Percentiles rank a stretch among this genome's conserved stretches.
Evolutionary conservation across 2,113 vertebrate genomes (phyloP).

Genomic region (Hypomesus transpacificus): DNA sequence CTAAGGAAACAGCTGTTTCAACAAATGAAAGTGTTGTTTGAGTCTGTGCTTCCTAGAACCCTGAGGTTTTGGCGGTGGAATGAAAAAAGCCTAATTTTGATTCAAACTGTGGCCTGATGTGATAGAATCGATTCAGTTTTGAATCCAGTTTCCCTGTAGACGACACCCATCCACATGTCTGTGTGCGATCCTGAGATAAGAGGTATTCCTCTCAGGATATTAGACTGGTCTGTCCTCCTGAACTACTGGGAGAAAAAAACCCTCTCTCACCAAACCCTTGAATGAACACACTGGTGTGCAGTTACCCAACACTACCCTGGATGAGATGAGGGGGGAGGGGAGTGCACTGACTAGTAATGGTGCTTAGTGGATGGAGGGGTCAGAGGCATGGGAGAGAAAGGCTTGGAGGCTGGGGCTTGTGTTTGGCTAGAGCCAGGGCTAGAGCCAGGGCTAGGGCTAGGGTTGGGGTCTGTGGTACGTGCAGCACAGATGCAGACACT

Average conservation of each 20-base stretch:
- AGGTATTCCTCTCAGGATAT: slow-evolving; percentile 46
- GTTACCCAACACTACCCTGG: slow-evolving; percentile 26
- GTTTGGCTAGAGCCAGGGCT: no score
- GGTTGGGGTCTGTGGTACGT: neutral
- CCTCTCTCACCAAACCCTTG: slow-evolving; percentile 44
- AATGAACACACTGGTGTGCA: slow-evolving; percentile 39
- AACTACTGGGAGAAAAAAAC: slow-evolving; percentile 41
- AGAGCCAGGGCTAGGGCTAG: no score
- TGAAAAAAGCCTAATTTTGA: neutral
- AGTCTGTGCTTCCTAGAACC: slow-evolving; percentile 12
- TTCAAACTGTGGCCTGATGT: neutral
- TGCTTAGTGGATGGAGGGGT: neutral
- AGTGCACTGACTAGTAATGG: slow-evolving; percentile 21
- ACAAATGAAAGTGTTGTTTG: slow-evolving; percentile 44
- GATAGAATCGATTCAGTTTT: no score
- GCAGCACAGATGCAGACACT: neutral
- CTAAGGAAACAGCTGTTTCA: slow-evolving; percentile 54
- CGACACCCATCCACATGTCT: slow-evolving; percentile 5
- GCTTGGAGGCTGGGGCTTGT: neutral
- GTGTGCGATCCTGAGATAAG: slow-evolving; percentile 18
- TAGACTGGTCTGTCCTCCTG: slow-evolving; percentile 13
- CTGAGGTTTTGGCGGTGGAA: neutral
- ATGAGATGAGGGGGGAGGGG: slow-evolving; percentile 28
- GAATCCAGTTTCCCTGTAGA: slow-evolving; percentile 10
- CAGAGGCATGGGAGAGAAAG: neutral